Conservation (phyloP, 2,888 invertebrate genomes). For the Eulithis testata region DNA sequence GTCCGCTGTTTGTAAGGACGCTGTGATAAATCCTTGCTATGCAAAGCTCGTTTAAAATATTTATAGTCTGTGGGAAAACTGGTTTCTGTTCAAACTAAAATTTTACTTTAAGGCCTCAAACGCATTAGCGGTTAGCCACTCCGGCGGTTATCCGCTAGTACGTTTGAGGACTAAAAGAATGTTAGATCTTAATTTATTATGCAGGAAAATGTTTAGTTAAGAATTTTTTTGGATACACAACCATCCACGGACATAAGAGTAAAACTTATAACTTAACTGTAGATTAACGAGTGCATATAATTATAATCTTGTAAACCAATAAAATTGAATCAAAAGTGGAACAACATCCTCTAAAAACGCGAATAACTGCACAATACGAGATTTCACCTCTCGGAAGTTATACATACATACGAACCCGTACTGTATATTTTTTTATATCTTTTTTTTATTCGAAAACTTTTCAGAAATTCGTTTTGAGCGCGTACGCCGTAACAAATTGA, state of each 20-base stretch:
- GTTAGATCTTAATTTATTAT: conserved; percentile 23
- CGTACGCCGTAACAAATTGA: conserved; percentile 66
- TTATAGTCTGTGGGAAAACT: conserved; percentile 39
- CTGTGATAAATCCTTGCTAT: conserved; percentile 35
- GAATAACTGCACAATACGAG: conserved; percentile 11
- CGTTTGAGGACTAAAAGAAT: too few species aligned
- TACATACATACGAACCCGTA: neutral
- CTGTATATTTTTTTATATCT: conserved; percentile 12
- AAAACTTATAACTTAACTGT: too few species aligned
- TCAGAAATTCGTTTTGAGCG: conserved; percentile 57
- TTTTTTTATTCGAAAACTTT: conserved; percentile 37
- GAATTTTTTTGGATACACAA: too few species aligned
- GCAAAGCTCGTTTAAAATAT: conserved; percentile 41
- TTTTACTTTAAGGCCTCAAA: conserved; percentile 19
- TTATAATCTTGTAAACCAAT: too few species aligned
- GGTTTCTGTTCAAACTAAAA: conserved; percentile 36
- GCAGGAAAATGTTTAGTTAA: too few species aligned
- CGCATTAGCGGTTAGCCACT: too few species aligned
- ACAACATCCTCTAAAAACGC: neutral
- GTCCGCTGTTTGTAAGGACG: conserved; percentile 27
- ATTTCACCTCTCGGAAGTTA: conserved; percentile 12
- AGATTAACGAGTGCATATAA: too few species aligned
- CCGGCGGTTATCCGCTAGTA: too few species aligned
- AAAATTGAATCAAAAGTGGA: too few species aligned
- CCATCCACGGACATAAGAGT: too few species aligned